A percentile compares a stretch with the other conserved stretches of the same genome.
These are phyloP conservation scores for Crocidura indochinensis DNA, from an alignment of 2,797 vertebrate genomes.

Conservation along the genomic window DNA sequence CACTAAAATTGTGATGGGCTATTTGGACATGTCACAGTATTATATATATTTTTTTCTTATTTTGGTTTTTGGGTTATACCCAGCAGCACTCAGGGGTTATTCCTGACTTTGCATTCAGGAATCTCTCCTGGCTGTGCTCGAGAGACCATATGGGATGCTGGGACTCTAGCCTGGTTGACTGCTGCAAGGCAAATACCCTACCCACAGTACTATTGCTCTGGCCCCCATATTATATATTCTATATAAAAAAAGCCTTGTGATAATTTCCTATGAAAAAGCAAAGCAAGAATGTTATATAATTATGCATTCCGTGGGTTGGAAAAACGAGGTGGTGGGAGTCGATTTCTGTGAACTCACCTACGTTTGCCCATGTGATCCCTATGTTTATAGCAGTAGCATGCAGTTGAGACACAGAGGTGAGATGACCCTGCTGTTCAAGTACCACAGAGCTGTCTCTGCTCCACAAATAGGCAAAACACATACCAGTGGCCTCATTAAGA, in stretches of 20 bases:
- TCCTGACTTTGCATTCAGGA: too few relatives aligned
- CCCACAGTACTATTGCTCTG: too few relatives aligned
- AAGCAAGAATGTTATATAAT: not conserved
- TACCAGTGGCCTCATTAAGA: constrained; percentile 40
- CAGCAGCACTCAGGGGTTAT: too few relatives aligned
- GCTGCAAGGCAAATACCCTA: too few relatives aligned
- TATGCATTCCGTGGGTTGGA: not conserved
- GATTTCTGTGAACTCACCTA: not conserved
- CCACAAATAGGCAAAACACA: not conserved
- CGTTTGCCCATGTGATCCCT: not conserved
- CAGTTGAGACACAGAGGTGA: not conserved
- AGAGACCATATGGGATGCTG: too few relatives aligned
- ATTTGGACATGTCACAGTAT: not conserved
- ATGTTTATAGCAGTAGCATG: not conserved
- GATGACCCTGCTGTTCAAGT: not conserved
- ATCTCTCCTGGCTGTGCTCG: too few relatives aligned
- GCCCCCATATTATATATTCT: too few relatives aligned
- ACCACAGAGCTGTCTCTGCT: not conserved
- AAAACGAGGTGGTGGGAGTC: not conserved
- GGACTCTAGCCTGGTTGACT: too few relatives aligned
- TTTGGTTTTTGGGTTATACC: too few relatives aligned
- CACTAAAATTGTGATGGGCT: not conserved
- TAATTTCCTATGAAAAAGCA: not conserved
- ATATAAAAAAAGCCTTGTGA: not conserved
- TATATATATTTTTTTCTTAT: not conserved